Percentiles rank a stretch among this genome's conserved stretches.
These are phyloP conservation scores for Cyclophora albipunctata DNA, from an alignment of 2,888 invertebrate species.

Conservation along the genomic window DNA sequence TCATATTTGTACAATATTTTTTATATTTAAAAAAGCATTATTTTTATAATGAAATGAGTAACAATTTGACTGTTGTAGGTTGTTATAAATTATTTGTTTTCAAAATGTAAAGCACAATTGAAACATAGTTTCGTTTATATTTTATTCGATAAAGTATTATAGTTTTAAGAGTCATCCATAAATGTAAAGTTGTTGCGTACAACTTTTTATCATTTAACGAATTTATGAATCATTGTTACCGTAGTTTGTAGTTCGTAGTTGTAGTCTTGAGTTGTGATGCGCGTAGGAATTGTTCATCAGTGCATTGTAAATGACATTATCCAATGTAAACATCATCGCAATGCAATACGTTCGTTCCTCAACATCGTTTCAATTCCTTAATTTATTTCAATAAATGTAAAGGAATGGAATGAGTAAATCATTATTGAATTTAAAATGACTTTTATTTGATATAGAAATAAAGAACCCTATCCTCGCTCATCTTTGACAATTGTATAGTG, in stretches of 20 bases:
- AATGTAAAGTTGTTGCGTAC: slow-evolving; percentile 43
- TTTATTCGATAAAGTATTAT: slow-evolving; percentile 52
- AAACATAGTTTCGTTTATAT: slow-evolving; percentile 32
- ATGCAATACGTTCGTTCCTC: slow-evolving; percentile 24
- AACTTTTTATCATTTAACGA: slow-evolving; percentile 60
- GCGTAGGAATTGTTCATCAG: slow-evolving; percentile 23
- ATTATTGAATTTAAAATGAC: slow-evolving; percentile 25
- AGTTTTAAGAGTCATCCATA: slow-evolving; percentile 45
- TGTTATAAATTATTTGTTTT: slow-evolving; percentile 34
- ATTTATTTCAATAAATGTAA: slow-evolving; percentile 27
- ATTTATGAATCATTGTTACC: slow-evolving; percentile 67
- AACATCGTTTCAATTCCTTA: slow-evolving; percentile 20
- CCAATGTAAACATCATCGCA: slow-evolving; percentile 19
- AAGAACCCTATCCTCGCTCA: too few species aligned
- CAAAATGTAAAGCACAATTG: slow-evolving; percentile 26
- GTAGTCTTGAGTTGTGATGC: slow-evolving; percentile 39
- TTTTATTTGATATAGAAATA: slow-evolving; percentile 16
- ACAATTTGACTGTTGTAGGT: slow-evolving; percentile 44
- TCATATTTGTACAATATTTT: slow-evolving; percentile 53
- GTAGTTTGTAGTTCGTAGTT: slow-evolving; percentile 47
- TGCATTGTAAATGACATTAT: slow-evolving; percentile 34
- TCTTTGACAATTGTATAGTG: too few species aligned
- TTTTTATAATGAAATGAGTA: slow-evolving; percentile 40
- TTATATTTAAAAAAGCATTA: slow-evolving; percentile 34
- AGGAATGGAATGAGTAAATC: slow-evolving; percentile 34